Evolutionary conservation across 2,113 vertebrate genomes (phyloP).

Genomic region (Paratilapia polleni): DNA sequence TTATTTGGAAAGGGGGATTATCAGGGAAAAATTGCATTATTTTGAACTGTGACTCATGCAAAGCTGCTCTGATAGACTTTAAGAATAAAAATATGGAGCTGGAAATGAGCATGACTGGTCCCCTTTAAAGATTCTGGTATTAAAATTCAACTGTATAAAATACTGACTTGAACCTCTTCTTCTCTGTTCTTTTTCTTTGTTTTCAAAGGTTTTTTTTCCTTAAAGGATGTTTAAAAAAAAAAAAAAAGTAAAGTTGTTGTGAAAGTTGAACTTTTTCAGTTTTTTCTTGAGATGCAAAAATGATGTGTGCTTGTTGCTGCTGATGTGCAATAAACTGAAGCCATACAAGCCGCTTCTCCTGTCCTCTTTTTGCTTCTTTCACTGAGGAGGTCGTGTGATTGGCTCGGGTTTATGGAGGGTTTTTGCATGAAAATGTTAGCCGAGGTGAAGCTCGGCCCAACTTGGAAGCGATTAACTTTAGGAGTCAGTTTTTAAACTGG

Average conservation of each 20-base stretch:
- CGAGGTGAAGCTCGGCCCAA: background rate
- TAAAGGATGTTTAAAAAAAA: background rate
- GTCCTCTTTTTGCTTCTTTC: background rate
- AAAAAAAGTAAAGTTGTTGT: background rate
- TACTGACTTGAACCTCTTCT: background rate
- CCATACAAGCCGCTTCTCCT: background rate
- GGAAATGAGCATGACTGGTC: background rate
- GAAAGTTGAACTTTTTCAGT: background rate
- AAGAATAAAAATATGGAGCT: background rate
- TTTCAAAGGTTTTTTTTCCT: background rate
- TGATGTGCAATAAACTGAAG: conserved; percentile 27
- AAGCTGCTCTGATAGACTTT: background rate
- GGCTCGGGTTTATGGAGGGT: no score
- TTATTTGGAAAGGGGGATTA: no score
- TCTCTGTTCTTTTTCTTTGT: background rate
- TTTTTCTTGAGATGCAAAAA: background rate
- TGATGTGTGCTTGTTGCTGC: background rate
- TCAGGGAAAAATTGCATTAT: no score
- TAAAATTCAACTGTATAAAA: background rate
- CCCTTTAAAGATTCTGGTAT: background rate
- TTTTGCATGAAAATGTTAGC: background rate
- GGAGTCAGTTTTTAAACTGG: background rate
- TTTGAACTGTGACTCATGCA: background rate
- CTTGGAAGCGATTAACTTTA: no score
- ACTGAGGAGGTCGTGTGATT: background rate